Conservation (phyloP, 2,888 invertebrate species). For the Amorpha juglandis region DNA sequence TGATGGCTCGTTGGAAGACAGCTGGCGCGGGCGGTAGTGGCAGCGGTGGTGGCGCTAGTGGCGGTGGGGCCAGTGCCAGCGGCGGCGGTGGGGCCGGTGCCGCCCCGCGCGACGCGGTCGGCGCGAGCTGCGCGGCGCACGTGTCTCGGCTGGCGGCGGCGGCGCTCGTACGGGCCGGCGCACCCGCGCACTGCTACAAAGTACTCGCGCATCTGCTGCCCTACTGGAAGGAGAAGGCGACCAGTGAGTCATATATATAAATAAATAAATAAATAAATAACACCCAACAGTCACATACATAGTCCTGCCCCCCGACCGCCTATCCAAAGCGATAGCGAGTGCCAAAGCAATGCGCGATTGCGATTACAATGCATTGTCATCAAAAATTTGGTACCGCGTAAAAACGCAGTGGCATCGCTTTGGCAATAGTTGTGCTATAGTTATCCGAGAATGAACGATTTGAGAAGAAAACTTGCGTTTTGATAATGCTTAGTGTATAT, state of each 20-base stretch:
- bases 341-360: no score
- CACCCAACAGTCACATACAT: no score
- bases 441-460: no score
- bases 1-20: conserved; percentile 90
- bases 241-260: conserved; percentile 53
- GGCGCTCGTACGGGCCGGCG: conserved; percentile 69
- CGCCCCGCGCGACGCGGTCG: conserved; percentile 54
- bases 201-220: conserved; percentile 77
- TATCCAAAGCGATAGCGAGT: no score
- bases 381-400: no score
- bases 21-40: conserved; percentile 46
- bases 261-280: background rate
- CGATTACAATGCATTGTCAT: no score
- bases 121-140: conserved; percentile 72
- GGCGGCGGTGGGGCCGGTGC: conserved; percentile 63
- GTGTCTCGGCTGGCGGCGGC: conserved; percentile 73
- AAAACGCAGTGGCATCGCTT: no score
- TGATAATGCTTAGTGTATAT: no score
- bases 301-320: no score
- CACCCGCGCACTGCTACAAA: conserved; percentile 71
- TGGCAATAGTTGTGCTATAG: no score
- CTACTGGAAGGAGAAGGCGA: conserved; percentile 88
- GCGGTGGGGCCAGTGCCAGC: conserved; percentile 75
- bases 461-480: no score
- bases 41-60: conserved; percentile 47